Percentiles rank a stretch among this genome's conserved stretches.
Evolutionary conservation across 1,140 invertebrate species (phyloP).

Genomic region (Oscheius sp.): DNA sequence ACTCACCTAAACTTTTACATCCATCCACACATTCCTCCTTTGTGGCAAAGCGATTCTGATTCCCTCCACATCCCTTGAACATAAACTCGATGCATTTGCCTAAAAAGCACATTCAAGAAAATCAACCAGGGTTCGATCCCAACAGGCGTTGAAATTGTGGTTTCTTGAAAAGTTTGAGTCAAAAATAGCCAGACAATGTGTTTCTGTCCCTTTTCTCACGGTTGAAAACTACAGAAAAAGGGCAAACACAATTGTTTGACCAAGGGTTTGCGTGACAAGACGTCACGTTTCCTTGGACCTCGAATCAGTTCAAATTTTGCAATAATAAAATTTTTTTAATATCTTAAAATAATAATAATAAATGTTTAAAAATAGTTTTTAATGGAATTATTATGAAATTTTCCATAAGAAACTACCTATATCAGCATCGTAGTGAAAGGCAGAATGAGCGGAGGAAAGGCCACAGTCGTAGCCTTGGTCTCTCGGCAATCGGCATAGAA

Average conservation of each 20-base stretch:
- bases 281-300: too few species aligned
- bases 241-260: too few species aligned
- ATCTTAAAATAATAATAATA: too few species aligned
- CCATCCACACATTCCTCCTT: constrained; percentile 44
- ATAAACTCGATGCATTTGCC: constrained; percentile 46
- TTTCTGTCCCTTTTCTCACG: not conserved
- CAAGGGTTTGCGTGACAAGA: too few species aligned
- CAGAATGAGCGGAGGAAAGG: constrained; percentile 36
- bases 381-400: not conserved
- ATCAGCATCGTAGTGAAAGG: constrained; percentile 40
- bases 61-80: constrained; percentile 46
- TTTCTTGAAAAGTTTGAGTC: too few species aligned
- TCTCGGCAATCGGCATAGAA: constrained; percentile 43
- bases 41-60: constrained; percentile 45
- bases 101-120: not conserved
- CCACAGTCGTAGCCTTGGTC: constrained; percentile 41
- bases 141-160: not conserved
- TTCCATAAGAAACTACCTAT: too few species aligned
- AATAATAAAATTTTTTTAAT: too few species aligned
- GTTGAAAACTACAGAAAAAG: too few species aligned
- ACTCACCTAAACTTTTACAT: constrained; percentile 38
- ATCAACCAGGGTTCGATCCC: too few species aligned
- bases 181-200: too few species aligned
- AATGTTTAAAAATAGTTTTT: not conserved
- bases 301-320: too few species aligned